Evolutionary conservation across 2,113 vertebrate species (phyloP), one percentile per base, ranked within the genome.

Genomic region (Oreocharis arfaki): DNA sequence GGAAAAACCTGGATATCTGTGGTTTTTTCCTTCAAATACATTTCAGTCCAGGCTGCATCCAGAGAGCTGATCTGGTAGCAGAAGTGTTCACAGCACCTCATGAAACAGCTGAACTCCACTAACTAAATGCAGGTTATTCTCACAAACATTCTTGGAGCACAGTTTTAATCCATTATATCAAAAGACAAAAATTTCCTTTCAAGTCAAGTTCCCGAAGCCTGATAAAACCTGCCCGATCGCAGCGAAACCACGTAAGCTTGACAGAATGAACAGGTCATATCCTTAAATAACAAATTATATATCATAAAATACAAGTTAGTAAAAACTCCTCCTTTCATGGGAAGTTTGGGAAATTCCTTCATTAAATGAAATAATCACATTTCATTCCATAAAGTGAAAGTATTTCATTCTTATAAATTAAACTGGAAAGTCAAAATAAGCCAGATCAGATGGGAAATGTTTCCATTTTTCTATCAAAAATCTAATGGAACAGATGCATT

Each of bases 241-340:
- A 83, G 63, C 1, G 0, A 86, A 93, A 35, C 21, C 79, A 68
- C 2, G 0, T 4, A 39, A 60, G 27, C 23, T 21, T 1, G 1
- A 39, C 16, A n/a, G 13, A 91, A 57, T 9, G 3, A 65, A 46
- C 8, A n/a, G 14, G 24, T 42, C 3, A 1, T 24, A 56, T 21
- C 16, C 32, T n/a, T 13, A 60, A 77, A 85, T 49, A 52, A 70
- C 16, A 33, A 65, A 61, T 39, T 47, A 63, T 26, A 73, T 70
- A 30, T 78, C 1, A 1, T 30, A 23, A 90, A 89, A 70, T 35
- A 35, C 3, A 70, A 21, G 19, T 49, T 23, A 44, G 27, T 82
- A 37, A 75, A 46, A 87, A 59, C 28, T 61, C 32, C 49, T 70
- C 19, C 71, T 70, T 60, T 56, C 33, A 42, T 7, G 2, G 24